phyloP scores from a whole-genome alignment of 2,888 invertebrate genomes.

The Temnothorax rugatulus region DNA sequence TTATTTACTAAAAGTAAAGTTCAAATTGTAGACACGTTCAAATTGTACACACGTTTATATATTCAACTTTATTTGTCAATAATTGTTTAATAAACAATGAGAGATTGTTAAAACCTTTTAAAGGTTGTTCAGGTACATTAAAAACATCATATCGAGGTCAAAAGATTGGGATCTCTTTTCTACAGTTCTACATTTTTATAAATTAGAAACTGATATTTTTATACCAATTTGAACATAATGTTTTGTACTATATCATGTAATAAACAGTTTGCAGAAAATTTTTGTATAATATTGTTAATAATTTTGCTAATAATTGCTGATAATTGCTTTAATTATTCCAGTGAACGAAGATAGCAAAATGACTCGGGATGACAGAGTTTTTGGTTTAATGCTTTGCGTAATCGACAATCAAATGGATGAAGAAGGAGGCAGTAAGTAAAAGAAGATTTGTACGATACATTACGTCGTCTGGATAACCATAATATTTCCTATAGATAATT shows the following conservation, averaged over 20 bases:
- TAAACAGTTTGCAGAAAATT: neutral
- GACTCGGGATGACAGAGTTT: neutral
- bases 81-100: too few species aligned
- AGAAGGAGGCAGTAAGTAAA: neutral
- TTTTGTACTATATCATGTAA: neutral
- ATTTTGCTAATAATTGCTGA: neutral
- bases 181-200: too few species aligned
- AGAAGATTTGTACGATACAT: neutral
- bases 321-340: neutral
- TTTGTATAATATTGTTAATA: neutral
- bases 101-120: too few species aligned
- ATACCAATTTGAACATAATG: too few species aligned
- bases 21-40: too few species aligned
- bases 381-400: neutral
- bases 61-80: too few species aligned
- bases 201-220: too few species aligned
- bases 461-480: neutral
- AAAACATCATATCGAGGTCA: too few species aligned
- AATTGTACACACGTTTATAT: too few species aligned
- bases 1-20: too few species aligned
- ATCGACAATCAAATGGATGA: rapidly evolving
- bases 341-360: neutral
- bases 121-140: too few species aligned
- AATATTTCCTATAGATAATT: neutral
- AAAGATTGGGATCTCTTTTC: too few species aligned